Evolutionary conservation across 2,888 invertebrate species (phyloP), one percentile per base, ranked within the genome.

Genomic region (Steinernema hermaphroditum): DNA sequence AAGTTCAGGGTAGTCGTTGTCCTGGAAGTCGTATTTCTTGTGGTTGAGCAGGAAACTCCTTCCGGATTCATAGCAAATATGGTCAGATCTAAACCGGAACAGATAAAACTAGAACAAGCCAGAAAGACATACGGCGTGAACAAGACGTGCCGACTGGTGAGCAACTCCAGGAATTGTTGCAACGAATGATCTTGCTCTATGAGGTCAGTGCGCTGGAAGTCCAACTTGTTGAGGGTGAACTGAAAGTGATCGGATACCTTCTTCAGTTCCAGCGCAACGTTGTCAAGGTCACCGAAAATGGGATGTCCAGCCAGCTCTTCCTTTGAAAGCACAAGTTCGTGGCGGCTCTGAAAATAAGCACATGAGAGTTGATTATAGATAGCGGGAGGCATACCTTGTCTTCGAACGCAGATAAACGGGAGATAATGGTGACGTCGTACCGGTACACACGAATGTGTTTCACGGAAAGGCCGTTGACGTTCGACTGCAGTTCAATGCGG

Each of bases 161-260:
- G 73, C 62, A 78, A 37, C 62, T 78, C 78, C 50, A 78, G 69
- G 69, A 78, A 77, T 34, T 75, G 70, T 32, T 71, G 70, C 16
- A 78, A 54, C 14, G 71, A 70, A 43, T 76, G 73, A 68, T 78
- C 70, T 27, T 72, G 71, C 24, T 72, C 43, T 14, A 34, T 37
- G 68, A 74, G 69, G 43, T 76, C 72, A 16, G 50, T 72, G 32
- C 37, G 50, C 32, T 74, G 43, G 34, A 44, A 29, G 22, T 46
- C 27, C 68, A 76, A 41, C 24, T 76, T 72, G 32, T 44, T 72
- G 27, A 73, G 37, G 46, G 24, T 70, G 2, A 76, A 37, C 68
- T 74, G 54, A 29, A 76, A 69, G 27, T 41, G 49, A 24, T 76
- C 73, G 37, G 57, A 37, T 62, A 75, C 75, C 32, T 75, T 29